A percentile compares a stretch with the other conserved stretches of the same genome.
These are phyloP conservation scores for Azemiops feae DNA, from an alignment of 2,113 vertebrate species.

Conservation along the genomic window DNA sequence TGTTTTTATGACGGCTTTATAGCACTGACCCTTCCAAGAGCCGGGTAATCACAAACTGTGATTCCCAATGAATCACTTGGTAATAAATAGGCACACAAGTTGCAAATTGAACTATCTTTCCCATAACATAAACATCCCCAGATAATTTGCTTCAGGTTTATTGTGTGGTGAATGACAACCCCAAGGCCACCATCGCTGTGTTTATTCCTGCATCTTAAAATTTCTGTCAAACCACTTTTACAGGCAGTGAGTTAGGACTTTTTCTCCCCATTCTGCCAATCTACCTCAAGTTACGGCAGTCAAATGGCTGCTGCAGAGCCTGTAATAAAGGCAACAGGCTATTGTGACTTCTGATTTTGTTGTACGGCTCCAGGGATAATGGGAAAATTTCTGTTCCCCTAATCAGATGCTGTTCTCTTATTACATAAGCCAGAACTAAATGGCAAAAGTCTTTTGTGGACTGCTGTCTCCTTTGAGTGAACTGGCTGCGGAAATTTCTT, in stretches of 20 bases:
- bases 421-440: slow-evolving; percentile 1
- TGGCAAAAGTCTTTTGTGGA: slow-evolving; percentile 2
- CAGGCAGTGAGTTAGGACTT: slow-evolving; percentile 37
- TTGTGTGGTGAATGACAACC: slow-evolving; percentile 45
- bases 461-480: slow-evolving; percentile 37
- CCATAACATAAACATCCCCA: slow-evolving; percentile 43
- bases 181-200: slow-evolving; percentile 43
- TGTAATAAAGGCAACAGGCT: not conserved
- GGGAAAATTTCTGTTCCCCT: slow-evolving; percentile 1
- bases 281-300: slow-evolving; percentile 15
- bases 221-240: slow-evolving; percentile 41
- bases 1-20: slow-evolving; percentile 47
- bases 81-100: slow-evolving; percentile 49
- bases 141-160: slow-evolving; percentile 55
- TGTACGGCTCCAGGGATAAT: slow-evolving; percentile 18
- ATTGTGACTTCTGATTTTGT: not conserved
- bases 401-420: not conserved
- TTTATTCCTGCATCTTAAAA: slow-evolving; percentile 48
- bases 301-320: slow-evolving; percentile 5
- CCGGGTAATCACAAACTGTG: slow-evolving; percentile 36
- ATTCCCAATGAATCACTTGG: slow-evolving; percentile 53
- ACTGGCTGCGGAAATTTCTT: slow-evolving; percentile 27
- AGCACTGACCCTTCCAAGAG: slow-evolving; percentile 37
- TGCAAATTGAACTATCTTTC: slow-evolving; percentile 44
- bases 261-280: slow-evolving; percentile 1